Percentiles rank a stretch among this genome's conserved stretches.
Conservation (phyloP, 1,140 invertebrate species). For the Drosophila bifasciata region DNA sequence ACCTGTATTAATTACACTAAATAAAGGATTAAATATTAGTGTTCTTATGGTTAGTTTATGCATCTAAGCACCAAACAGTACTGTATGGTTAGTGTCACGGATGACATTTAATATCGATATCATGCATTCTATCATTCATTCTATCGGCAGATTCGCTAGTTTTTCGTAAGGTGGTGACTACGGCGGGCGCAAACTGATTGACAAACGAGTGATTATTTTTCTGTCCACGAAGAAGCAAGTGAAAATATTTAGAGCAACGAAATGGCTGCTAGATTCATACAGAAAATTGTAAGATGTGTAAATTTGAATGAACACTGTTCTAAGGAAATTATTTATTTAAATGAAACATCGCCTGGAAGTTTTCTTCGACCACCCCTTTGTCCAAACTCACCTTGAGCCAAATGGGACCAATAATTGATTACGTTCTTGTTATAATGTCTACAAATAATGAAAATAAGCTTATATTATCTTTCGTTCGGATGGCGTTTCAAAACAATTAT, state of each 20-base stretch:
- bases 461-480: constrained; percentile 55
- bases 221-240: constrained; percentile 68
- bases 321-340: too few species aligned
- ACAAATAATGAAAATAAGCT: constrained; percentile 58
- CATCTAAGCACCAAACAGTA: too few species aligned
- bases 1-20: too few species aligned
- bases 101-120: too few species aligned
- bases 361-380: not conserved
- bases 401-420: constrained; percentile 43
- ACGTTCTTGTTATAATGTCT: constrained; percentile 51
- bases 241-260: constrained; percentile 58
- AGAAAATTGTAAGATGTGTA: constrained; percentile 80
- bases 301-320: not conserved
- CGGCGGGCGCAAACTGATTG: constrained; percentile 66
- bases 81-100: too few species aligned
- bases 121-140: not conserved
- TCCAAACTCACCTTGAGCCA: too few species aligned
- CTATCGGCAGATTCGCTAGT: constrained; percentile 53
- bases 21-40: too few species aligned
- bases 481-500: constrained; percentile 19
- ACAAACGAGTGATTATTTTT: constrained; percentile 64
- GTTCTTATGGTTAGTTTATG: too few species aligned
- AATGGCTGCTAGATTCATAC: constrained; percentile 84
- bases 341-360: too few species aligned
- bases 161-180: constrained; percentile 78